Base-by-base conservation (phyloP, 2,888 invertebrate genomes). In the Merodon equestris region DNA sequence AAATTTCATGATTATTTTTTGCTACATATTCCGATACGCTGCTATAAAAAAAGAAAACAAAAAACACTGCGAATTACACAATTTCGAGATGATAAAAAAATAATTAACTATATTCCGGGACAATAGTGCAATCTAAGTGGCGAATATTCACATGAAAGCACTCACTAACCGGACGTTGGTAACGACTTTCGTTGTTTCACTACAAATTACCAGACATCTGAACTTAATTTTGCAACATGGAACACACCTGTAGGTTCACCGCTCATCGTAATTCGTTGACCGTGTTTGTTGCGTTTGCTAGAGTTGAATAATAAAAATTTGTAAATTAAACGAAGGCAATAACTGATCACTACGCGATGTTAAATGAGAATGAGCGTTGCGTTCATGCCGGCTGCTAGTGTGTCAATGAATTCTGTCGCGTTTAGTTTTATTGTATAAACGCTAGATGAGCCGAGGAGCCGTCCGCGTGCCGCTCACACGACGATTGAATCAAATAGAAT, bases 211-310 rank as follows among this genome's bases (percentile, higher is more conserved):
- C 2, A 7, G 27, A 27, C 2, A 27, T 27, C 27, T 27, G 27
- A 7, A 27, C 27, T 27, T 27, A 27, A 27, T 27, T 4, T 27
- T 7, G 7, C 27, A 27, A 27, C 2, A 27, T 9, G 12, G 42
- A 42, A 63, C 77, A 53, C 77, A 77, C 77, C 77, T 77, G 77
- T 50, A 63, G 53, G 9, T n/a, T 73, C 63, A 10, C 51, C 40
- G 19, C 67, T 53, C 77, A 77, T 73, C 51, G 51, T 27, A 45
- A 19, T 13, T 9, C 36, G 10, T 10, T 10, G 36, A 48, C 18
- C 12, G 34, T 40, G 14, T 14, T 53, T 48, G 17, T 19, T 48
- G 1, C 36, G 63, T 40, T 17, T 54, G 27, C n/a, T 36, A 14
- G 18, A 38, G 12, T 48, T 10, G 2, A 15, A 19, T 48, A 15